Percentiles rank a stretch among this genome's conserved stretches.
Evolutionary conservation across 2,888 invertebrate genomes (phyloP).

Genomic region (Pilophorus perplexus): DNA sequence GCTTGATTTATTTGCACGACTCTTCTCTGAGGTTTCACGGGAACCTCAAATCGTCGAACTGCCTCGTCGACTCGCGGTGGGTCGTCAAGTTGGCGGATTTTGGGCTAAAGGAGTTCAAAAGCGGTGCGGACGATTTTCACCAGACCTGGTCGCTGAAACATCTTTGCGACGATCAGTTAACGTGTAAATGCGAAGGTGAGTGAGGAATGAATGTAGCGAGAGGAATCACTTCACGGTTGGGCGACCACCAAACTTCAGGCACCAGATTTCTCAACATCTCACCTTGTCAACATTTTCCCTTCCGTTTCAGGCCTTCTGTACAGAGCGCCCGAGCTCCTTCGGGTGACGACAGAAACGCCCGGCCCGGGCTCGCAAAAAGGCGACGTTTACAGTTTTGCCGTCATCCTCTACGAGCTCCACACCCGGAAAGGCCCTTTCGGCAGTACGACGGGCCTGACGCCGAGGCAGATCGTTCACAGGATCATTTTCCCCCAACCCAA

Average conservation of each 20-base stretch:
- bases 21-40: constrained; percentile 84
- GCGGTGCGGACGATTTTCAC: constrained; percentile 63
- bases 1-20: constrained; percentile 87
- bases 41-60: constrained; percentile 83
- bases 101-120: constrained; percentile 82
- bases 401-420: constrained; percentile 85
- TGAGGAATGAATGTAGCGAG: too few relatives aligned
- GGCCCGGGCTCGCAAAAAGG: constrained; percentile 65
- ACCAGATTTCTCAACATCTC: not conserved
- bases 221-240: too few relatives aligned
- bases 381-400: constrained; percentile 82
- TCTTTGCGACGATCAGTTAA: constrained; percentile 54
- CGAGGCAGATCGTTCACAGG: constrained; percentile 65
- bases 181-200: constrained; percentile 60
- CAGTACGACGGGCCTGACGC: constrained; percentile 60
- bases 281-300: too few relatives aligned
- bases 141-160: constrained; percentile 51
- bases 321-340: constrained; percentile 75
- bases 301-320: constrained; percentile 72
- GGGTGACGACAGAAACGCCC: constrained; percentile 52
- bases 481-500: constrained; percentile 58
- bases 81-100: constrained; percentile 91
- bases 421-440: constrained; percentile 84
- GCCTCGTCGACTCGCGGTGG: constrained; percentile 92
- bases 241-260: too few relatives aligned